Evolutionary conservation across 53 echinoderm and acorn worm genomes (phyloP).

Genomic region (Apostichopus leukothele): DNA sequence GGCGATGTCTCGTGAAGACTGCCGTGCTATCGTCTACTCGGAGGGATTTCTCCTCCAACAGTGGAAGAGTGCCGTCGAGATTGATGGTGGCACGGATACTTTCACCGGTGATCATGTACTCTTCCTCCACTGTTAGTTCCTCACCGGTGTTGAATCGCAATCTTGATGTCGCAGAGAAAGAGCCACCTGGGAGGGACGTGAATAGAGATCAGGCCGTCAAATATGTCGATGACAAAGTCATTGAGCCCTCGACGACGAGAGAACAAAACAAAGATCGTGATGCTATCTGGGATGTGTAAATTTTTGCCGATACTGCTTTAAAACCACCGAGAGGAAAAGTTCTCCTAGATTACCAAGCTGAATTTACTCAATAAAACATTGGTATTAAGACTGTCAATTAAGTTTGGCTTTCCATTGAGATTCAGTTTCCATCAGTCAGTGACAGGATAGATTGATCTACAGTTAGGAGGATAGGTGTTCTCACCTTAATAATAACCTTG

Average conservation of each 20-base stretch:
- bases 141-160: conserved; percentile 70
- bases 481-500: too few relatives aligned
- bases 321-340: too few relatives aligned
- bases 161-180: conserved; percentile 55
- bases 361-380: too few relatives aligned
- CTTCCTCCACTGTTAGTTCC: conserved; percentile 53
- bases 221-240: not conserved
- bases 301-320: too few relatives aligned
- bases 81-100: conserved; percentile 55
- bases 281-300: too few relatives aligned
- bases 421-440: too few relatives aligned
- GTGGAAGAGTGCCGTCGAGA: conserved; percentile 71
- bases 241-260: not conserved
- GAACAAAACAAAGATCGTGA: too few relatives aligned
- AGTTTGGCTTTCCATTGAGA: too few relatives aligned
- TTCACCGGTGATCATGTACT: conserved; percentile 58
- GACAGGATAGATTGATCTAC: too few relatives aligned
- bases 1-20: conserved; percentile 64
- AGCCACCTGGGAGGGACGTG: conserved; percentile 58
- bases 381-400: too few relatives aligned
- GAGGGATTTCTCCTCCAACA: conserved; percentile 49
- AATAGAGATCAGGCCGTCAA: not conserved
- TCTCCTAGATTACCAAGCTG: too few relatives aligned
- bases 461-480: too few relatives aligned
- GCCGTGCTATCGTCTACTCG: conserved; percentile 55